Percentiles rank a stretch among this genome's conserved stretches.
Evolutionary conservation across 2,888 invertebrate genomes (phyloP).

Genomic region (Tipula confusa): DNA sequence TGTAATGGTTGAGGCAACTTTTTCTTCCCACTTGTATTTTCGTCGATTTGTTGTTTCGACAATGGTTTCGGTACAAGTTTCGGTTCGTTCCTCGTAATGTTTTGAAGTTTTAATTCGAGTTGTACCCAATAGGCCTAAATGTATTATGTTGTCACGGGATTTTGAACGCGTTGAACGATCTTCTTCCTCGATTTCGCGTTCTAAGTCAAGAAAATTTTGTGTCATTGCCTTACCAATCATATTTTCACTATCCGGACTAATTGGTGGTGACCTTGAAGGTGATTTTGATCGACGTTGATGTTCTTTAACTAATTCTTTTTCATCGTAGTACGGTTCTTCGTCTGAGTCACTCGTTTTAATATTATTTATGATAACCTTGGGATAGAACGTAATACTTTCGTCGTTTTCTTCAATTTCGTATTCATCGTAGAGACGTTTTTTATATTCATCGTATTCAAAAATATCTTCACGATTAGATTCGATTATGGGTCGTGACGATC

Average conservation of each 20-base stretch:
- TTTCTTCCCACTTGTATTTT: constrained; percentile 1
- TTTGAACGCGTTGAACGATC: not conserved
- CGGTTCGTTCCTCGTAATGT: not conserved
- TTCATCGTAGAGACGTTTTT: not conserved
- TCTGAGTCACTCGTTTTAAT: not conserved
- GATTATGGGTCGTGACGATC: not conserved
- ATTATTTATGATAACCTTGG: not conserved
- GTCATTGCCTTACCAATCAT: not conserved
- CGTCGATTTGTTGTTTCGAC: not conserved
- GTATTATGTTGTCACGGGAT: not conserved
- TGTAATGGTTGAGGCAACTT: not conserved
- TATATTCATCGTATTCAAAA: not conserved
- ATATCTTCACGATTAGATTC: not conserved
- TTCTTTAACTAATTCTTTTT: not conserved
- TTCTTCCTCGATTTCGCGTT: constrained; percentile 26
- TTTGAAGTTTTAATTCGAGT: not conserved
- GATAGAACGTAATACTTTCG: not conserved
- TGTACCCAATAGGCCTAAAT: not conserved
- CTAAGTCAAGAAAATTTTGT: not conserved
- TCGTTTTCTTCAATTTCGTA: constrained; percentile 27
- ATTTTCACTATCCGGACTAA: not conserved
- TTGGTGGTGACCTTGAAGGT: not conserved
- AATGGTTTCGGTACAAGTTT: not conserved
- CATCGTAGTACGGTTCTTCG: constrained; percentile 15
- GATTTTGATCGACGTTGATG: constrained; percentile 25